Conservation (phyloP, 2,113 vertebrate species). For the Malurus alboscapulatus region DNA sequence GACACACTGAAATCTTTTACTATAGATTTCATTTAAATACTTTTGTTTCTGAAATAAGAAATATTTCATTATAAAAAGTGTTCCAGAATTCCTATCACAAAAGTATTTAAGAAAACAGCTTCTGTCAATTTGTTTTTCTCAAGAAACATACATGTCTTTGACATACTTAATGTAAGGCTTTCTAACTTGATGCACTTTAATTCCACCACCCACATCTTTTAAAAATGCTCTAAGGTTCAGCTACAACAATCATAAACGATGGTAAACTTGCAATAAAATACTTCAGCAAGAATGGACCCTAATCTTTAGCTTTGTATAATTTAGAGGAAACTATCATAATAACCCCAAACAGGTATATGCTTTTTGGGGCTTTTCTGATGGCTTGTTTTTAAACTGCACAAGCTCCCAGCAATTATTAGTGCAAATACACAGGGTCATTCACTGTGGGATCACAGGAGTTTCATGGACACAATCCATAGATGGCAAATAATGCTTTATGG, state of each 20-base stretch:
- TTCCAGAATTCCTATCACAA: not conserved
- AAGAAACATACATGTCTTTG: not conserved
- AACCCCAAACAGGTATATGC: not conserved
- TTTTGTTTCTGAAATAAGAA: not conserved
- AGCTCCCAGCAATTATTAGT: not conserved
- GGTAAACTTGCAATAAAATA: not conserved
- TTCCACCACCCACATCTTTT: not conserved
- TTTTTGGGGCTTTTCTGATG: fast-evolving
- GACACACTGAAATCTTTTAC: not conserved
- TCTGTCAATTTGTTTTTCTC: not conserved
- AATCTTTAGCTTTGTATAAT: not conserved
- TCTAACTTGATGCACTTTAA: not conserved
- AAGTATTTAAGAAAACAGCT: not conserved
- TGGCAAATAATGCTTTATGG: not conserved
- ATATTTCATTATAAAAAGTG: not conserved
- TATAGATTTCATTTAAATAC: not conserved
- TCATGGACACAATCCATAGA: not conserved
- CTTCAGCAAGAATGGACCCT: not conserved
- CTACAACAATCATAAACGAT: not conserved
- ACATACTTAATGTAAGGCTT: not conserved
- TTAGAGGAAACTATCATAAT: not conserved
- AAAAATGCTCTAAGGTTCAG: not conserved
- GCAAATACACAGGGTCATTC: not conserved
- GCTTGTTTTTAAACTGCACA: not conserved
- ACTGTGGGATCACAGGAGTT: not conserved